Evolutionary conservation across 2,113 vertebrate genomes (phyloP).

Genomic region (Plecturocebus donacophilus): DNA sequence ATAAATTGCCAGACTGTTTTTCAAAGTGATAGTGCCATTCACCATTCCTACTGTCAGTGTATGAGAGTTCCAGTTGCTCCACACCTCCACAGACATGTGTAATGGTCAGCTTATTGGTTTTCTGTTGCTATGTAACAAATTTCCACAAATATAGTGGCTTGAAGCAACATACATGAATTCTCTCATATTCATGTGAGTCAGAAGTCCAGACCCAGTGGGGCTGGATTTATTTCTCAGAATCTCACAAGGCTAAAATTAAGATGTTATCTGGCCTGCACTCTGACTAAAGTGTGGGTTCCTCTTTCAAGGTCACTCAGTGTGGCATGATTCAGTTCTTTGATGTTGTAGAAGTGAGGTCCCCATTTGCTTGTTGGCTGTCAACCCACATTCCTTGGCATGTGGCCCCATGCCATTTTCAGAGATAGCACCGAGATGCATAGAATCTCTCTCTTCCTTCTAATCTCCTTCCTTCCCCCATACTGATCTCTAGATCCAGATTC

Average conservation of each 20-base stretch:
- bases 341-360: not conserved
- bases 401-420: not conserved
- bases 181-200: not conserved
- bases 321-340: not conserved
- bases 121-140: not conserved
- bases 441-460: not conserved
- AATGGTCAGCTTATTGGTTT: not conserved
- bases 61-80: not conserved
- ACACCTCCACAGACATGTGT: not conserved
- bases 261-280: fast-evolving
- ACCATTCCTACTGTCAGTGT: fast-evolving
- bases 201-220: not conserved
- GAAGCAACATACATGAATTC: not conserved
- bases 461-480: not conserved
- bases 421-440: not conserved
- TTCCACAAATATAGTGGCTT: not conserved
- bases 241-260: not conserved
- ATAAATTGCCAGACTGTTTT: not conserved
- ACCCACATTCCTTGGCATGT: not conserved
- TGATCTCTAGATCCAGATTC: not conserved
- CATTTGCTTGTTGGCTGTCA: not conserved
- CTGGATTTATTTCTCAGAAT: not conserved
- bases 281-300: not conserved
- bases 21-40: not conserved
- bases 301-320: not conserved